Base-by-base conservation (phyloP, 2,888 invertebrate species). In the Tuta absoluta region DNA sequence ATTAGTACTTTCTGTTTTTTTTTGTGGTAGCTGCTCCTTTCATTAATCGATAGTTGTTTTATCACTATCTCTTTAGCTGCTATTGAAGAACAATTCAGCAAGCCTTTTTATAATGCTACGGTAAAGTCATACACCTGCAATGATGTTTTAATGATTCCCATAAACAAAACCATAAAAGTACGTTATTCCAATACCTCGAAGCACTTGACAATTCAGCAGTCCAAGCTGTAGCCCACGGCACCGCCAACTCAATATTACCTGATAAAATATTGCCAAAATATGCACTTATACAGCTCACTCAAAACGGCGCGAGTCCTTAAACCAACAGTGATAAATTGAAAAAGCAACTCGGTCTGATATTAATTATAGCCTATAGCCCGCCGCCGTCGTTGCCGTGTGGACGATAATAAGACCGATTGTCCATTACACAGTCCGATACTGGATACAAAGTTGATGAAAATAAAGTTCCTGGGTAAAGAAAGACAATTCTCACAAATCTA, bases 271-370 rank as follows among this genome's bases (percentile, higher is more conserved):
- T 53, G 24, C 51, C 51, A 24, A 53, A 56, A 56, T 56, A 33
- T 21, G 7, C 23, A 51, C 51, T 51, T 12, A 23, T 56, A 56
- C 33, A 56, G 56, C 56, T 33, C 56, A 56, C 56, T 41, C 23
- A n/a, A n/a, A 17, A 23, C 51, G 1, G 64, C 37, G 73, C 73
- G 65, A 68, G 67, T 71, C 67, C 68, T 69, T 72, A 70, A 68
- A 72, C 66, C 23, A 56, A 71, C 66, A 66, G 72, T 81, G 82
- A 85, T 81, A 80, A 82, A 85, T 84, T 79, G 80, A 77, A 79
- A 78, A 75, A 77, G 75, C 69, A 73, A 74, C 73, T 70, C 75
- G 72, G 72, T 71, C 72, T 69, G 75, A 75, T 79, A 81, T 80
- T 83, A 83, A 85, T 84, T 82, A 81, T 72, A 75, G 67, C 57